Evolutionary conservation across 2,797 vertebrate genomes (phyloP).

Genomic region (Sardinella longiceps): DNA sequence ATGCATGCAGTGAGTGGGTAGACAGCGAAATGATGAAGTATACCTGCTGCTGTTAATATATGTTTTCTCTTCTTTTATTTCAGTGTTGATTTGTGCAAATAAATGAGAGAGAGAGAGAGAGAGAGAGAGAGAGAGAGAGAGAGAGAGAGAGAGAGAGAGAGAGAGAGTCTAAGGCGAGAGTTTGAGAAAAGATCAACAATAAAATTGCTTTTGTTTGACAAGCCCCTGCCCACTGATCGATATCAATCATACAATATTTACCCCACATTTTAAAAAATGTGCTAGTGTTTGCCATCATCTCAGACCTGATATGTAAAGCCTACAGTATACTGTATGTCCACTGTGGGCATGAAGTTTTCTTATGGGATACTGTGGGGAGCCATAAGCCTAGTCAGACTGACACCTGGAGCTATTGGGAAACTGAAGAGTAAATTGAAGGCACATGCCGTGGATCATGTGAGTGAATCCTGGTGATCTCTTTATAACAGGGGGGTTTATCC

Average conservation of each 20-base stretch:
- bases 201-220: conserved; percentile 8
- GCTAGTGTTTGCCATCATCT: not conserved
- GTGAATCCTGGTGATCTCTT: not conserved
- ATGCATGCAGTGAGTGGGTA: not conserved
- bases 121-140: not conserved
- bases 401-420: not conserved
- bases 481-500: not conserved
- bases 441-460: conserved; percentile 9
- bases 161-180: not conserved
- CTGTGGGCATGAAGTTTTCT: not conserved
- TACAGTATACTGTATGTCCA: not conserved
- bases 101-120: not conserved
- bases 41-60: not conserved
- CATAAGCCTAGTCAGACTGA: not conserved
- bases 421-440: conserved; percentile 19
- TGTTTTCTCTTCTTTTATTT: not conserved
- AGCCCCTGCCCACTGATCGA: not conserved
- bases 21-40: not conserved
- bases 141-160: not conserved
- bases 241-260: conserved; percentile 14
- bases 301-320: not conserved
- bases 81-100: not conserved
- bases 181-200: not conserved
- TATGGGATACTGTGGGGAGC: not conserved
- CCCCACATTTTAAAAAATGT: not conserved